Evolutionary conservation across 2,797 vertebrate species (phyloP).

Genomic region (Tauraco hartlaubi): DNA sequence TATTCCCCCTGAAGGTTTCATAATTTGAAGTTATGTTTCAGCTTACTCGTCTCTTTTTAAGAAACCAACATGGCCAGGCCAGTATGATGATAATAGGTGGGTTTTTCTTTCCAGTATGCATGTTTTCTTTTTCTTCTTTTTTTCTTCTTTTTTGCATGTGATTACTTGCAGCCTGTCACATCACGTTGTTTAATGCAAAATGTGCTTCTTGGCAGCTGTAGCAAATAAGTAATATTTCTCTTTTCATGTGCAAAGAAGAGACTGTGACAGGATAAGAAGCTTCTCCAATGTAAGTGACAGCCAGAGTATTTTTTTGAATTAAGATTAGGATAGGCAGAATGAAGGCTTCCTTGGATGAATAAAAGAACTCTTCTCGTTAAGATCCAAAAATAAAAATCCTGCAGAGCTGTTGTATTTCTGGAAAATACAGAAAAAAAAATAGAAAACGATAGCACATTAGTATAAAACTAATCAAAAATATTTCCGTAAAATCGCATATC

Average conservation of each 20-base stretch:
- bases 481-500: background rate
- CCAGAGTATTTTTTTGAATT: conserved; percentile 63
- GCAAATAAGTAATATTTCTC: conserved; percentile 71
- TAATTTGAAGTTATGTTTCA: background rate
- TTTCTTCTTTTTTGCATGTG: background rate
- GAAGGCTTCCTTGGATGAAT: conserved; percentile 47
- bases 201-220: conserved; percentile 62
- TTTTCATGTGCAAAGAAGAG: conserved; percentile 69
- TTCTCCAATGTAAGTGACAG: conserved; percentile 66
- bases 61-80: background rate
- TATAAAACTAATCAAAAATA: conserved; percentile 18
- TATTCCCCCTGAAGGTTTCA: background rate
- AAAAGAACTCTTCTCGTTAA: conserved; percentile 21
- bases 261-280: conserved; percentile 68
- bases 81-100: background rate
- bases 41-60: conserved; percentile 1
- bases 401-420: conserved; percentile 4
- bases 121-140: background rate
- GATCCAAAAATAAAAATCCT: conserved; percentile 44
- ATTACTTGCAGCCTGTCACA: conserved; percentile 64
- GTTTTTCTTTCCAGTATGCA: background rate
- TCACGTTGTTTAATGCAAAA: conserved; percentile 60
- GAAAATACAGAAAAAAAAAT: conserved; percentile 12
- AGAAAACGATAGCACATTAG: background rate
- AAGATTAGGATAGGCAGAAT: conserved; percentile 59